Base-by-base conservation (phyloP, 2,113 vertebrate genomes). In the Menidia beryllina region DNA sequence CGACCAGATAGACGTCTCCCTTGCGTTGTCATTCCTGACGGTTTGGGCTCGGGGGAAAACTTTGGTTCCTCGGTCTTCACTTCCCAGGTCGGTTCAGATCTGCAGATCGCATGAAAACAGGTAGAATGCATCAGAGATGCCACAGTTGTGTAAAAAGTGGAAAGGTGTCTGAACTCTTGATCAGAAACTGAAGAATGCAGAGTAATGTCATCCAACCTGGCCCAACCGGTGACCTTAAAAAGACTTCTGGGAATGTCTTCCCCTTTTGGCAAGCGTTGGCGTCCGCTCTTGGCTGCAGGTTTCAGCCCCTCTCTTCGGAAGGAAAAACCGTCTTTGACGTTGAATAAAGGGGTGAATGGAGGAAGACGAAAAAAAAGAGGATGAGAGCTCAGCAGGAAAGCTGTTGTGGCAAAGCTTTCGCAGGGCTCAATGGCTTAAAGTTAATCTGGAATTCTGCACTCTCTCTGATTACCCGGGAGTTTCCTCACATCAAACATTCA, bases 371-470 rank as follows among this genome's bases (percentile, higher is more conserved):
- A 47, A 43, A 80, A 73, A 79, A 43, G 77, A 83, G 87, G 77
- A 82, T 79, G 82, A 85, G 86, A 74, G 75, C 85, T 66, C 86
- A 85, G 88, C 78, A 73, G 88, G 90, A 79, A 80, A 82, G 82
- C 75, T 85, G 85, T 79, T 84, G 85, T 88, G 79, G 82, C 80
- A 82, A 72, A 78, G 58, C 79, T 72, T 83, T 84, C 84, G 78
- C 77, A 76, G 76, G 60, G 58, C 72, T 83, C 75, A 67, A 30
- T 75, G 82, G 82, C 76, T 89, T 85, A 74, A 82, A 81, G 85
- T 83, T 88, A 85, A 86, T 88, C 82, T 82, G 72, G 71, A 80
- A 81, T 83, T 77, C 84, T 83, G 77, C 77, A 56, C 82, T 80
- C 79, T 43, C 64, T 80, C 65, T 64, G 76, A 81, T 72, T 84